A percentile compares a stretch with the other conserved stretches of the same genome.
These are phyloP conservation scores for Nesoenas mayeri DNA, from an alignment of 2,113 vertebrate genomes.

Conservation along the genomic window DNA sequence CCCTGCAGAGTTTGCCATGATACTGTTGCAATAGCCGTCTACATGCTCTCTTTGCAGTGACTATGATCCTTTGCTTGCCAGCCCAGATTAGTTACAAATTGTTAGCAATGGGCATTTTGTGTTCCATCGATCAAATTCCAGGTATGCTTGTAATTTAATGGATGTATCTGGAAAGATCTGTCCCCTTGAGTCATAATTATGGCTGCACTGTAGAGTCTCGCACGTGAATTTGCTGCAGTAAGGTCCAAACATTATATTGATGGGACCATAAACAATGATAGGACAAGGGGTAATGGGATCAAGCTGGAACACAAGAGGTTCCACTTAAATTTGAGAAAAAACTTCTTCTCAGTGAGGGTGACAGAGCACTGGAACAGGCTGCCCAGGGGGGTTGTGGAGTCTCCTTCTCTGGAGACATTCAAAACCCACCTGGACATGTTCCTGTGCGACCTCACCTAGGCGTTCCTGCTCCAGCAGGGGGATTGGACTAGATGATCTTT, in stretches of 20 bases:
- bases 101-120: background rate
- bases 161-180: background rate
- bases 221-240: background rate
- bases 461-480: too few relatives aligned
- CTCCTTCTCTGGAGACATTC: too few relatives aligned
- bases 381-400: too few relatives aligned
- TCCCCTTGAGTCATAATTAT: background rate
- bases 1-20: background rate
- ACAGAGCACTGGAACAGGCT: too few relatives aligned
- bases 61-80: background rate
- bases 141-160: background rate
- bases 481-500: too few relatives aligned
- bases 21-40: background rate
- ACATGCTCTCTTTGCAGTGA: rapidly evolving
- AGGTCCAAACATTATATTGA: background rate
- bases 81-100: background rate
- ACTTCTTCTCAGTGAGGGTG: too few relatives aligned
- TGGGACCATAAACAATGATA: background rate
- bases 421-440: too few relatives aligned
- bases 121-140: background rate
- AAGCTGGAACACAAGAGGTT: too few relatives aligned
- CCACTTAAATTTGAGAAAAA: too few relatives aligned
- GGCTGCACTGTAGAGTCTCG: background rate
- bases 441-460: too few relatives aligned
- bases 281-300: too few relatives aligned